Percentiles rank a stretch among this genome's conserved stretches.
These are phyloP conservation scores for Biston stratarius DNA, from an alignment of 2,888 invertebrate genomes.

Conservation along the genomic window DNA sequence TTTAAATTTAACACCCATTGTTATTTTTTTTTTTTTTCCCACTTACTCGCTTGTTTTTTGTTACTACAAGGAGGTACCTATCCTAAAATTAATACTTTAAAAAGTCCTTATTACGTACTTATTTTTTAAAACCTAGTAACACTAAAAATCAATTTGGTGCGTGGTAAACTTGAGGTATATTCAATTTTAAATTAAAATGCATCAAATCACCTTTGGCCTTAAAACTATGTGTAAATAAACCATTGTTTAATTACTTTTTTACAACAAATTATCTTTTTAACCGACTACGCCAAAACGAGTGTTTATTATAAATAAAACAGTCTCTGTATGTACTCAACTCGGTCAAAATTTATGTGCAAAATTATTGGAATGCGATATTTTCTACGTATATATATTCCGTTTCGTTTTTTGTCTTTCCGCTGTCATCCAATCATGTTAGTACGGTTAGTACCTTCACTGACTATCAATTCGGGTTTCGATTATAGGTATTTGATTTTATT, in stretches of 20 bases:
- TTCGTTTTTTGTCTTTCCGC: too few species aligned
- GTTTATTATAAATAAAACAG: background rate
- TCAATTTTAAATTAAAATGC: slow-evolving; percentile 58
- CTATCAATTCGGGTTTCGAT: too few species aligned
- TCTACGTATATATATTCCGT: too few species aligned
- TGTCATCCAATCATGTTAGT: too few species aligned
- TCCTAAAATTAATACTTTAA: slow-evolving; percentile 73
- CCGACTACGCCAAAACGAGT: too few species aligned
- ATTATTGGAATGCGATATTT: too few species aligned
- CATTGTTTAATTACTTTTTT: background rate
- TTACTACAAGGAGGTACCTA: slow-evolving; percentile 50
- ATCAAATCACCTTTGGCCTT: slow-evolving; percentile 34
- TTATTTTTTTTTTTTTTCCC: slow-evolving; percentile 38
- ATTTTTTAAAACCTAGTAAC: slow-evolving; percentile 66
- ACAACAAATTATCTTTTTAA: background rate
- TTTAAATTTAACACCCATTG: background rate
- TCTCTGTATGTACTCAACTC: too few species aligned
- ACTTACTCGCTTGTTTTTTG: slow-evolving; percentile 44
- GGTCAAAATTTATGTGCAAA: too few species aligned
- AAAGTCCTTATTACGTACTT: slow-evolving; percentile 54
- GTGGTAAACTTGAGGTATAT: slow-evolving; percentile 85
- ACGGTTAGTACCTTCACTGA: too few species aligned
- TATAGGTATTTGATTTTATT: too few species aligned
- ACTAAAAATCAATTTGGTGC: slow-evolving; percentile 81
- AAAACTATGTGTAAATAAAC: slow-evolving; percentile 38